These are phyloP conservation scores for Agelastica alni DNA, from an alignment of 2,888 invertebrate species.

Conservation along the genomic window DNA sequence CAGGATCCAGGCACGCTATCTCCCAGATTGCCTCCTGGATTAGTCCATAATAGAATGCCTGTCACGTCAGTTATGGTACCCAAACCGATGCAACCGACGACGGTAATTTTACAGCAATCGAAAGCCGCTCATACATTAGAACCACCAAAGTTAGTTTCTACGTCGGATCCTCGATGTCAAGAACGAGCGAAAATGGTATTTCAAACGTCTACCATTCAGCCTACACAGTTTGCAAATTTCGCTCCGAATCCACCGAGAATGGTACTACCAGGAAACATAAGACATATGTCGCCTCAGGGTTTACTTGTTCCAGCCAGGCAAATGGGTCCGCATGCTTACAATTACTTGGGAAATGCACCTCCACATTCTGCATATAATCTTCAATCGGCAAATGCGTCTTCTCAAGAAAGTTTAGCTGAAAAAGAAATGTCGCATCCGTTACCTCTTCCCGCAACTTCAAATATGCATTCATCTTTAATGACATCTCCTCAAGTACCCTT, in stretches of 20 bases:
- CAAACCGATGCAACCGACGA: constrained; percentile 62
- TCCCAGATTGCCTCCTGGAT: constrained; percentile 32
- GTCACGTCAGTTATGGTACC: constrained; percentile 64
- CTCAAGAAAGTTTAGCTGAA: constrained; percentile 41
- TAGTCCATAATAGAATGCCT: constrained; percentile 60
- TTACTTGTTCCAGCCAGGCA: constrained; percentile 44
- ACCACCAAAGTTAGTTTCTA: constrained; percentile 46
- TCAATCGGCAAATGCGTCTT: constrained; percentile 15
- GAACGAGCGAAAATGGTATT: constrained; percentile 57
- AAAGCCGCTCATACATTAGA: constrained; percentile 49
- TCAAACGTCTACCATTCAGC: constrained; percentile 38
- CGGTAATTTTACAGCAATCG: constrained; percentile 54
- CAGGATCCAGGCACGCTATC: constrained; percentile 30
- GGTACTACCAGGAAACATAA: constrained; percentile 42
- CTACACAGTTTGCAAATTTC: constrained; percentile 40
- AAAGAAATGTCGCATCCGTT: constrained; percentile 35
- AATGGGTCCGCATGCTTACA: constrained; percentile 35
- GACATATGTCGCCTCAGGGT: constrained; percentile 41
- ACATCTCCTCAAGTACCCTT: constrained; percentile 12
- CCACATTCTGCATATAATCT: constrained; percentile 28
- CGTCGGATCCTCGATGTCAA: constrained; percentile 43
- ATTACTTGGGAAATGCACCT: constrained; percentile 32
- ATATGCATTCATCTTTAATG: not conserved
- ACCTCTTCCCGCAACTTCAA: not conserved
- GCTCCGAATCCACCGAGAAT: constrained; percentile 39